Evolutionary conservation across 2,888 invertebrate genomes (phyloP).

Genomic region (Pedicia rivosa): DNA sequence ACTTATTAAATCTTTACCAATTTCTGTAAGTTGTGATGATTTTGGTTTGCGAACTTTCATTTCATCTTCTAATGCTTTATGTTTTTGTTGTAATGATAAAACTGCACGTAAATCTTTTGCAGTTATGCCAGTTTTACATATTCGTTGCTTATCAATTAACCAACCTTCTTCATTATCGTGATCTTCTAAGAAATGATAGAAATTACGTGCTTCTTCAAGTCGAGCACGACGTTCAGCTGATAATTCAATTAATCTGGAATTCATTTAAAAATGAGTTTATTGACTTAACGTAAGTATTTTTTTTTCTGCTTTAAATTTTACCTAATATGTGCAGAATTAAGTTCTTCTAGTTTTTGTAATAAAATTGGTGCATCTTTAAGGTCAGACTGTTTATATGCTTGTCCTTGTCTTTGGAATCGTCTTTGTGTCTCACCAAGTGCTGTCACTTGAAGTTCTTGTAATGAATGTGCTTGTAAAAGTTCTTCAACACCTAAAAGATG

Average conservation of each 20-base stretch:
- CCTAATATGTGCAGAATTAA: conserved; percentile 65
- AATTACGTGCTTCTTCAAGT: conserved; percentile 82
- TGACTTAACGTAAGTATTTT: background rate
- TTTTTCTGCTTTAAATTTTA: conserved; percentile 20
- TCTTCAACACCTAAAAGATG: conserved; percentile 93
- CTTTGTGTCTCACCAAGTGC: conserved; percentile 75
- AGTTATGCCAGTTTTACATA: conserved; percentile 82
- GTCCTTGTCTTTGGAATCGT: conserved; percentile 52
- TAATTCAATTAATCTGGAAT: conserved; percentile 19
- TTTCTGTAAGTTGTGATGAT: conserved; percentile 50
- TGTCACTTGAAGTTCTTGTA: conserved; percentile 82
- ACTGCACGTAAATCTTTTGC: conserved; percentile 89
- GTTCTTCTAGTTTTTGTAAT: conserved; percentile 53
- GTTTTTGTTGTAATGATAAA: conserved; percentile 78
- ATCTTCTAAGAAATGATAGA: conserved; percentile 91
- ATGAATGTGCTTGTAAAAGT: conserved; percentile 79
- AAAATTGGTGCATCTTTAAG: conserved; percentile 40
- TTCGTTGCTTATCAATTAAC: conserved; percentile 86
- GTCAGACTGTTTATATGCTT: conserved; percentile 38
- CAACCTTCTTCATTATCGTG: conserved; percentile 96
- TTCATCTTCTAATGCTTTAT: conserved; percentile 79
- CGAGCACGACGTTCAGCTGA: conserved; percentile 53
- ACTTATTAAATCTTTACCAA: conserved; percentile 52
- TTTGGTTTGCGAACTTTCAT: conserved; percentile 53
- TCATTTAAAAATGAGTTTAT: background rate